A percentile compares a stretch with the other conserved stretches of the same genome.
Conservation (phyloP, 2,113 vertebrate species). For the Hemichromis elongatus region DNA sequence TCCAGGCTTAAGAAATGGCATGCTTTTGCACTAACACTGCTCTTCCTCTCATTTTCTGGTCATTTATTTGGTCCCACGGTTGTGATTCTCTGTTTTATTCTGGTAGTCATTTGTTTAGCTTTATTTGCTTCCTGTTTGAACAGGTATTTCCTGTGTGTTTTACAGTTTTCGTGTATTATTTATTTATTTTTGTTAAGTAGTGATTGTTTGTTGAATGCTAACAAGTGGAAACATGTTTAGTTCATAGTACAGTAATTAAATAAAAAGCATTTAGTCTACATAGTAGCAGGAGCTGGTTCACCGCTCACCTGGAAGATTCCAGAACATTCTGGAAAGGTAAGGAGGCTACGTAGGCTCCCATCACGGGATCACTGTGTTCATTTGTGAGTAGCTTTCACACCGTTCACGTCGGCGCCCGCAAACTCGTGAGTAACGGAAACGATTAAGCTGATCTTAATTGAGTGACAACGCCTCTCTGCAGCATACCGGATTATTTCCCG, state of each 20-base stretch:
- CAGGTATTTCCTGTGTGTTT: neutral
- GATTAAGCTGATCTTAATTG: rapidly evolving
- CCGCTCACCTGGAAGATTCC: neutral
- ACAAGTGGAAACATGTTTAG: neutral
- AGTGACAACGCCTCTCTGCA: neutral
- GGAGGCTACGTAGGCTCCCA: neutral
- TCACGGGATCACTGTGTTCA: neutral
- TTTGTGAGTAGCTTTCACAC: neutral
- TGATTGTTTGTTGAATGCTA: neutral
- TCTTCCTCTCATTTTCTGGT: too few relatives aligned
- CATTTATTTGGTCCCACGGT: too few relatives aligned
- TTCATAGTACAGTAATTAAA: neutral
- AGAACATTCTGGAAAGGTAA: rapidly evolving
- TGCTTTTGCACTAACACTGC: too few relatives aligned
- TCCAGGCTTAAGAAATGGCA: too few relatives aligned
- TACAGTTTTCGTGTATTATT: neutral
- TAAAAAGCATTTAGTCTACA: neutral
- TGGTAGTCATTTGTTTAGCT: neutral
- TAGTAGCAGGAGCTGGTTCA: neutral
- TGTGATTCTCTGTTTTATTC: too few relatives aligned
- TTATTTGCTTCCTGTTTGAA: neutral
- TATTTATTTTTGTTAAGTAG: neutral
- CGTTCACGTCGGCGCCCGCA: neutral
- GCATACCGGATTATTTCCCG: rapidly evolving
- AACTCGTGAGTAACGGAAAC: neutral